These are phyloP conservation scores for Apodemia duryi DNA, from an alignment of 2,888 invertebrate species.

Conservation along the genomic window DNA sequence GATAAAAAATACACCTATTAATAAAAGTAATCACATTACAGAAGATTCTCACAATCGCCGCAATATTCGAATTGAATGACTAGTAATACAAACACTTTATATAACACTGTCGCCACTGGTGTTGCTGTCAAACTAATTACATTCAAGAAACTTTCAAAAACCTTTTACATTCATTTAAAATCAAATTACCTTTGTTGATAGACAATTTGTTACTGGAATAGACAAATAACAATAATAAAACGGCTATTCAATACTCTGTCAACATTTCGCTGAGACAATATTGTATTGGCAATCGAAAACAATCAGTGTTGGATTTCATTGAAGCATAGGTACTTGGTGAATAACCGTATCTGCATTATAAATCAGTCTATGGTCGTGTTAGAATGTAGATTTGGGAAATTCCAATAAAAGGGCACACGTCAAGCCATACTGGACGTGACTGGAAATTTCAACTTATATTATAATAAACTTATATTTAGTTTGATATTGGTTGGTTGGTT, in stretches of 20 bases:
- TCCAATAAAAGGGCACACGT: neutral
- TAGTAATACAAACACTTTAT: no score
- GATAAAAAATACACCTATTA: no score
- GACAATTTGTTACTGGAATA: slow-evolving; percentile 14
- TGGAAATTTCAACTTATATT: neutral
- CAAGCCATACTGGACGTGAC: neutral
- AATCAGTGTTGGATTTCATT: slow-evolving; percentile 14
- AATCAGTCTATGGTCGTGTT: slow-evolving; percentile 14
- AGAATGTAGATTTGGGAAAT: slow-evolving; percentile 11
- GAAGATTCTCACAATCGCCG: no score
- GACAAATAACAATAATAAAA: slow-evolving; percentile 16
- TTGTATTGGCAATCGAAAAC: slow-evolving; percentile 13
- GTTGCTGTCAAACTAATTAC: neutral
- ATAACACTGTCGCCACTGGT: no score
- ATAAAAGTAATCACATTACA: no score
- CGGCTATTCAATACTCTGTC: slow-evolving; percentile 14
- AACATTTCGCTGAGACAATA: slow-evolving; percentile 15
- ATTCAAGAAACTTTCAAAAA: slow-evolving; percentile 1
- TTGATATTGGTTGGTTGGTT: neutral
- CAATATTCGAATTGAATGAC: no score
- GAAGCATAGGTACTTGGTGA: slow-evolving; percentile 13
- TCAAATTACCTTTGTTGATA: slow-evolving; percentile 5
- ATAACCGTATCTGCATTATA: slow-evolving; percentile 13
- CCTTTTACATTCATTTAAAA: slow-evolving; percentile 7
- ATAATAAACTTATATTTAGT: neutral